Base-by-base conservation (phyloP, 2,888 invertebrate species). In the Mylabris sibirica region DNA sequence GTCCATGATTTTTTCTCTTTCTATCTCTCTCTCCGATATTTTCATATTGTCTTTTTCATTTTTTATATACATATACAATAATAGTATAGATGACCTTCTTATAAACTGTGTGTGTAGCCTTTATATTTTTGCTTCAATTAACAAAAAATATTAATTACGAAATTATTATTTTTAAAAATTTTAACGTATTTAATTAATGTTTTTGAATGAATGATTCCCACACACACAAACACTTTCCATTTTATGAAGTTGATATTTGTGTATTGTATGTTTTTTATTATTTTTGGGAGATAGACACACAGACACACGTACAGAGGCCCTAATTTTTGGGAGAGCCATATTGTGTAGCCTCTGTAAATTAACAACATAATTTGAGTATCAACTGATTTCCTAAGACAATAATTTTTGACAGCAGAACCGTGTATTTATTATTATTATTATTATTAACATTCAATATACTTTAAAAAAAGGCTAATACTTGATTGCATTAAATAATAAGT, bases 321-420 rank as follows among this genome's bases (percentile, higher is more conserved):
- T 73, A 64, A 62, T 44, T 60, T 53, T 69, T 68, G 62, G 69
- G 41, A 41, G 76, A 75, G 76, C 77, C 78, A 78, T 78, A 81
- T 74, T 77, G 75, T 77, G 84, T 82, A 83, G 83, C 83, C 84
- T 85, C 84, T 85, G 84, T 84, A 85, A 85, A 84, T 82, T 82
- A 85, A 84, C 84, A 85, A 85, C 81, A 82, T 75, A 74, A 82
- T 79, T 86, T 86, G 85, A 86, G 85, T 84, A 83, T 77, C 74
- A 73, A 75, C 72, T 77, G 75, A 75, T 70, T 71, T 62, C 72
- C 67, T 60, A 49, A 49, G 5, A 20, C 60, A 49, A 49, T 20
- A 17, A 49, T 49, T 64, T 30, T 57, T 60, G 60, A 66, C 66
- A 64, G 64, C 64, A 69, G 64, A 69, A 66, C 64, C 69, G 69